These are phyloP conservation scores for Myiozetetes cayanensis DNA, from an alignment of 2,113 vertebrate genomes.

Conservation along the genomic window DNA sequence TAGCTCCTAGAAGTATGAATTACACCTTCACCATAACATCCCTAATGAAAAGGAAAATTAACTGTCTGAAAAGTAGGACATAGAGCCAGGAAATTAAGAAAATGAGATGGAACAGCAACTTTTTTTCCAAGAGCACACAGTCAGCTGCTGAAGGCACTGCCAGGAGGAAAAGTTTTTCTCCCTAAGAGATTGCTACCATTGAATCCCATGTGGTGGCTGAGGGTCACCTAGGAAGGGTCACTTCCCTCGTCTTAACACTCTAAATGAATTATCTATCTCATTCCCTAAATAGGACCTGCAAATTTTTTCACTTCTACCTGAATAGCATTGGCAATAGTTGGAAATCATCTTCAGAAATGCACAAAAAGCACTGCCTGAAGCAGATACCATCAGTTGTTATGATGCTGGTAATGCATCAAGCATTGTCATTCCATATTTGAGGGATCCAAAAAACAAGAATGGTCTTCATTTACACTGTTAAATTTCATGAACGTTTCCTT, in stretches of 20 bases:
- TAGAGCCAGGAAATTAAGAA: conserved; percentile 37
- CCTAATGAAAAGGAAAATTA: neutral
- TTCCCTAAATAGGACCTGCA: neutral
- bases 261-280: neutral
- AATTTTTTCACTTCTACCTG: neutral
- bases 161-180: neutral
- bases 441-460: neutral
- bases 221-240: neutral
- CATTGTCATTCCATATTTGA: neutral
- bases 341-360: neutral
- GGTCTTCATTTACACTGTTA: neutral
- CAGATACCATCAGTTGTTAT: neutral
- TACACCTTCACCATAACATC: neutral
- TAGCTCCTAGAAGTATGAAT: neutral
- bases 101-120: conserved; percentile 7
- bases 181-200: neutral
- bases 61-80: conserved; percentile 4
- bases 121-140: conserved; percentile 7
- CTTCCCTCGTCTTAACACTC: neutral
- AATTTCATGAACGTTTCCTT: neutral
- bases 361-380: neutral
- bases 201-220: neutral
- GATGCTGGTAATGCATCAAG: neutral
- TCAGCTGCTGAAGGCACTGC: neutral
- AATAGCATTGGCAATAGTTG: neutral